Conservation (phyloP, 2,888 invertebrate genomes). For the Pseudococcus viburni region DNA sequence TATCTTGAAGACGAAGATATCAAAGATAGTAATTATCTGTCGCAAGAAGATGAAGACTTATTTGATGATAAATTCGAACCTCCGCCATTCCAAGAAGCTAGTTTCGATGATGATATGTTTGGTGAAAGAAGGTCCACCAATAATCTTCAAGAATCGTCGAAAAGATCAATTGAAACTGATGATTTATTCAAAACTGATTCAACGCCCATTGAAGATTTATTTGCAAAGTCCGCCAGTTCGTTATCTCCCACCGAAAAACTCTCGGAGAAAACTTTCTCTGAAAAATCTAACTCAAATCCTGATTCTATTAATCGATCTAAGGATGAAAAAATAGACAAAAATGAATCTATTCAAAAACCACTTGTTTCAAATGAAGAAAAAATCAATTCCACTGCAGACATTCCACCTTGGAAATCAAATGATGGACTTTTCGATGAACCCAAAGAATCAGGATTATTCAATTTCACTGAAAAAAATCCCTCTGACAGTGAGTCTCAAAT, state of each 20-base stretch:
- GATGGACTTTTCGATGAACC: neutral
- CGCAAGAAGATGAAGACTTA: slow-evolving; percentile 9
- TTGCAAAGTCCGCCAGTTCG: neutral
- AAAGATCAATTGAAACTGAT: neutral
- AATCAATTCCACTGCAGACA: neutral
- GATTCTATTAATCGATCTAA: neutral
- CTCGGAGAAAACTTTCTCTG: neutral
- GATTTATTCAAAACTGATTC: neutral
- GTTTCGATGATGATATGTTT: neutral
- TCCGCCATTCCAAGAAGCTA: neutral
- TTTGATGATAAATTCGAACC: neutral
- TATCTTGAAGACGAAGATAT: neutral
- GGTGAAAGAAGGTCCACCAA: neutral
- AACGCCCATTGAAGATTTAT: neutral
- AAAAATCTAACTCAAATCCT: neutral
- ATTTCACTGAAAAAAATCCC: neutral
- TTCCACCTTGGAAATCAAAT: neutral
- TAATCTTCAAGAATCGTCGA: neutral
- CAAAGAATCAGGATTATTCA: neutral
- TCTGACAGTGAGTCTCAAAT: neutral
- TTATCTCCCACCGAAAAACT: neutral
- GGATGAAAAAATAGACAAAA: neutral
- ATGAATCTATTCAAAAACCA: neutral
- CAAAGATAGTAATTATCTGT: neutral
- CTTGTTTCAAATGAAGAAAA: neutral